Conservation (phyloP, 2,113 vertebrate genomes). For the Pelodiscus sinensis region DNA sequence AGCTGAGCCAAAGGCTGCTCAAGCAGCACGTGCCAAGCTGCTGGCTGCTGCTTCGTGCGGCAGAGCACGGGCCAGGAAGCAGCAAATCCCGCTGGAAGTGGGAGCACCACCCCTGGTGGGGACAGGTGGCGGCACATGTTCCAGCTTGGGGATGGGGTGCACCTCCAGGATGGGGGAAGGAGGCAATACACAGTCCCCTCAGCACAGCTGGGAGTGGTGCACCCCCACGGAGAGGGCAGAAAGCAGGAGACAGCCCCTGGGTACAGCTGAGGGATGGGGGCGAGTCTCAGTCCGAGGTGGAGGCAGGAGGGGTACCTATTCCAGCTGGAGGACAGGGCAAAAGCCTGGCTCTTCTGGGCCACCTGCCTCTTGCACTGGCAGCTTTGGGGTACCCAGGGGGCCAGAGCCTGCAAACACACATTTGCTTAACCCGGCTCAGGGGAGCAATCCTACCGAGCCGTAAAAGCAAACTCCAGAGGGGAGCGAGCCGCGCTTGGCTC, state of each 20-base stretch:
- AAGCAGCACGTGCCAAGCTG: background rate
- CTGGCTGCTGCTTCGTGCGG: background rate
- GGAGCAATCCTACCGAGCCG: background rate
- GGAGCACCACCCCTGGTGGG: no score
- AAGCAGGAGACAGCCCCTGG: no score
- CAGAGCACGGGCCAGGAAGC: background rate
- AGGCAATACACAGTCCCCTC: background rate
- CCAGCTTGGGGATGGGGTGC: no score
- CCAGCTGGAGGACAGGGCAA: background rate
- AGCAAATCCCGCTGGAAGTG: background rate
- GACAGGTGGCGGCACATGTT: no score
- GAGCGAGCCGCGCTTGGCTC: background rate
- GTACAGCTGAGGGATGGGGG: background rate
- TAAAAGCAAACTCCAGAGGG: fast-evolving
- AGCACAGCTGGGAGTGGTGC: background rate
- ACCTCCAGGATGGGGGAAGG: no score
- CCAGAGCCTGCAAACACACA: background rate
- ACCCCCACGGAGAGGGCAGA: background rate
- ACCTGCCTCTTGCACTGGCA: background rate
- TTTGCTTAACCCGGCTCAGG: background rate
- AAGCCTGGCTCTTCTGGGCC: background rate
- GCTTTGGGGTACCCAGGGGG: background rate
- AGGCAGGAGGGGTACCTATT: background rate
- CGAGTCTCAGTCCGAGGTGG: background rate
- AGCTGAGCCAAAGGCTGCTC: background rate